Evolutionary conservation across 2,113 vertebrate genomes (phyloP), one percentile per base, ranked within the genome.

Genomic region (Periophthalmus modestus): DNA sequence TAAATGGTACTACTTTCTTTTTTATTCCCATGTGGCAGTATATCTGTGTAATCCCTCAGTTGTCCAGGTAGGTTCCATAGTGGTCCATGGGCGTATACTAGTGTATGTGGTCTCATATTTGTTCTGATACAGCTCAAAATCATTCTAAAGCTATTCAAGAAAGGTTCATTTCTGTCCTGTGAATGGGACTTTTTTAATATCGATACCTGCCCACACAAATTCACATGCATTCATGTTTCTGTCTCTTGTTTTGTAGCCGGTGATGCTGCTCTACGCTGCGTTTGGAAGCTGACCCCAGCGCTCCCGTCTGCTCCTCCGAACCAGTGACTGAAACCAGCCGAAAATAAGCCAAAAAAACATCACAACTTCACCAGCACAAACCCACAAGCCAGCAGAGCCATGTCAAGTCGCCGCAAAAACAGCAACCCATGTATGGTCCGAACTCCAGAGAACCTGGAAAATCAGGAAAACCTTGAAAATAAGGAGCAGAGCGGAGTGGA

Each of bases 371-470:
- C 86, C 89, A 89, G 84, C 87, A 84, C 52, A 55, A 59, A 57
- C 71, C 10, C 48, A 24, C 50, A 69, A 81, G 74, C 61, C 81
- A 79, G 52, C 72, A 73, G 33, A 75, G 71, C 72, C 79, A 99
- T 98, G 97, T 96, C 97, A 36, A 96, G 96, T 86, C 96, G 96
- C 80, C 95, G 97, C 34, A 98, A 98, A 83, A 97, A 96, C 3
- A 96, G 95, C 1, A 95, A 92, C 46, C 96, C 97, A 0, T 97
- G 96, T 85, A 96, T 28, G 23, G 23, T 14, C 57, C 23, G 57
- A 13, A 16, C 57, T 23, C 57, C 23, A 3, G 24, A 59, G 19
- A 21, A 21, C 15, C 54, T 3, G 5, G 46, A 97, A 95, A 87
- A 96, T 95, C 82, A 95, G 97, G 47, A 96, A 97, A 0, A 97